Percentiles rank a stretch among this genome's conserved stretches.
These are phyloP conservation scores for Selenia dentaria DNA, from an alignment of 2,888 invertebrate genomes.

Conservation along the genomic window DNA sequence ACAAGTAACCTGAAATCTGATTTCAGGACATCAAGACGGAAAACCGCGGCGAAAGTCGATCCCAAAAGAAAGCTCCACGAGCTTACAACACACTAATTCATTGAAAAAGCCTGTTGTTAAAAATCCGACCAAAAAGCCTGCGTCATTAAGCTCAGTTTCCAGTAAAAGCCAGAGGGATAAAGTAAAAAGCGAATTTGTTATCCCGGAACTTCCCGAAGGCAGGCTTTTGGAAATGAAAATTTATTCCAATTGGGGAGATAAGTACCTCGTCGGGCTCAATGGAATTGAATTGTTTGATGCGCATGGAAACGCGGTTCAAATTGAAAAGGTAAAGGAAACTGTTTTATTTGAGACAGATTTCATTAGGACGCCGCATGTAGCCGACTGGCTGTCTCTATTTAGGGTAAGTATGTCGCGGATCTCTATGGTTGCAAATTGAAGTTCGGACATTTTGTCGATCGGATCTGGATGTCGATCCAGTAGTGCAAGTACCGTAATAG, in stretches of 20 bases:
- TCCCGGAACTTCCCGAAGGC: constrained; percentile 91
- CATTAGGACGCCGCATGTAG: no score
- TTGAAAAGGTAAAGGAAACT: constrained; percentile 83
- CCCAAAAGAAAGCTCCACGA: constrained; percentile 41
- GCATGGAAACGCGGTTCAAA: constrained; percentile 82
- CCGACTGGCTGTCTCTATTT: no score
- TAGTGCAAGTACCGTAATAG: no score
- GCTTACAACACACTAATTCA: constrained; percentile 36
- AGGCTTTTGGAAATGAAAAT: constrained; percentile 87
- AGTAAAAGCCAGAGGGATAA: constrained; percentile 50
- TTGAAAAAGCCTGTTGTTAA: constrained; percentile 44
- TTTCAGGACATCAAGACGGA: constrained; percentile 47
- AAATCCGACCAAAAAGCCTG: constrained; percentile 50
- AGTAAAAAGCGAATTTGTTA: constrained; percentile 84
- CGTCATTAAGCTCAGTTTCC: constrained; percentile 51
- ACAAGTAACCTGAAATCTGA: no score
- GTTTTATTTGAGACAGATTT: no score
- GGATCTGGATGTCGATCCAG: no score
- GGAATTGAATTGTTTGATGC: constrained; percentile 90
- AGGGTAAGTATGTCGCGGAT: no score
- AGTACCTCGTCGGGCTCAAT: constrained; percentile 90
- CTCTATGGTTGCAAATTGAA: no score
- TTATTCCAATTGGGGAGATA: constrained; percentile 91
- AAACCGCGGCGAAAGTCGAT: constrained; percentile 44
- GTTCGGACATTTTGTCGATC: no score